Percentiles rank a stretch among this genome's conserved stretches.
These are phyloP conservation scores for Mobula hypostoma DNA, from an alignment of 2,113 vertebrate species.

Conservation along the genomic window DNA sequence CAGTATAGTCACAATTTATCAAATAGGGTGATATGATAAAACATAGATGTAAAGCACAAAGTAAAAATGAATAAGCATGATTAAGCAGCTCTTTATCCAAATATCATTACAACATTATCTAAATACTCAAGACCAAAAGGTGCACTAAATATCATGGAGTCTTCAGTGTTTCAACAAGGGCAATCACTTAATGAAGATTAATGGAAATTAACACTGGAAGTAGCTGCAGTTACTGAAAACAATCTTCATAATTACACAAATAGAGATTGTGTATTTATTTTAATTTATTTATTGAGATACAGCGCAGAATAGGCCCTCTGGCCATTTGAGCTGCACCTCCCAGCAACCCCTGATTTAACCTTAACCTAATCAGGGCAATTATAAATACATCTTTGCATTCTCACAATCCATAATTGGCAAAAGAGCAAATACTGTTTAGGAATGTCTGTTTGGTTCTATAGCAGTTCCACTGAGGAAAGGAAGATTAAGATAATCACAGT, in stretches of 20 bases:
- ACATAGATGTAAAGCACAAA: not conserved
- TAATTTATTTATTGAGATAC: too few species aligned
- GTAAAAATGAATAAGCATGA: not conserved
- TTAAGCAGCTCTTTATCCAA: not conserved
- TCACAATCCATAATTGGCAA: not conserved
- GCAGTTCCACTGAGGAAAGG: not conserved
- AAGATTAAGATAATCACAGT: not conserved
- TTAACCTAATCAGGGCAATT: too few species aligned
- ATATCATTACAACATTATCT: not conserved
- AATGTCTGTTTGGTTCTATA: not conserved
- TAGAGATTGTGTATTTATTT: not conserved
- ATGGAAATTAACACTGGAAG: not conserved
- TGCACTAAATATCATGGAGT: not conserved
- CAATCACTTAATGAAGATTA: not conserved
- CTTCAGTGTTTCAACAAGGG: not conserved
- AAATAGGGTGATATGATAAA: not conserved
- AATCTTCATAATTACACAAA: not conserved
- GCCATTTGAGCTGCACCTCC: too few species aligned
- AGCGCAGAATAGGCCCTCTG: too few species aligned
- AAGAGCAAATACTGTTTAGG: not conserved
- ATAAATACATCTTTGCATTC: not conserved
- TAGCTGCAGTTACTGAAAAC: not conserved
- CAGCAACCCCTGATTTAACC: too few species aligned
- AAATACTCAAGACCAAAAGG: not conserved
- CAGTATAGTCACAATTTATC: not conserved